Evolutionary conservation across 1,140 invertebrate genomes (phyloP).

Genomic region (Polyergus mexicanus): DNA sequence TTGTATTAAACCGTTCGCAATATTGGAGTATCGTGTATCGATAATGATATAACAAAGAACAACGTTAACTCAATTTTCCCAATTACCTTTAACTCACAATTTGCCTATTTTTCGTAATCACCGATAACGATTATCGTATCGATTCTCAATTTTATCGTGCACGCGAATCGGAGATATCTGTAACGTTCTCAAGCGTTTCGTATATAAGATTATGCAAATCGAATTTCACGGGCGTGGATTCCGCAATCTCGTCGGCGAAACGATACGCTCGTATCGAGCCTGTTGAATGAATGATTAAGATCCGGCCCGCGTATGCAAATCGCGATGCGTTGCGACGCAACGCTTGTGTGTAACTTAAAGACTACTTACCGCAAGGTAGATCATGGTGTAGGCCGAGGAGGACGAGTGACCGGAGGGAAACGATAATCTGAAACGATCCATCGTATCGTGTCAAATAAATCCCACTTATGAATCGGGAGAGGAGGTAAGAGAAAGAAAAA

Average conservation of each 20-base stretch:
- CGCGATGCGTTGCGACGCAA: neutral
- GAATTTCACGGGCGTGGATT: neutral
- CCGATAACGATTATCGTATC: neutral
- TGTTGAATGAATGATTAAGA: conserved; percentile 19
- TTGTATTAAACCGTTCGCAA: neutral
- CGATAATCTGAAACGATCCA: conserved; percentile 89
- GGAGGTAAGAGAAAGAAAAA: neutral
- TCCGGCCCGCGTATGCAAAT: conserved; percentile 29
- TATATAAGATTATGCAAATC: conserved; percentile 50
- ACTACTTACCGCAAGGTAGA: conserved; percentile 92
- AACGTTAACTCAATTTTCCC: conserved; percentile 1
- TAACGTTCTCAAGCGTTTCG: neutral
- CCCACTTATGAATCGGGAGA: conserved; percentile 68
- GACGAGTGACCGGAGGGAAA: conserved; percentile 95
- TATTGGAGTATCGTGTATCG: too few species aligned
- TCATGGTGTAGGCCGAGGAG: conserved; percentile 93
- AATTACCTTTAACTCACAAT: neutral
- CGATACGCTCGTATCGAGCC: neutral
- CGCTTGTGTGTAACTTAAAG: conserved; percentile 40
- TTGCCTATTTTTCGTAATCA: neutral
- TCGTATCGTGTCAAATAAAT: conserved; percentile 80
- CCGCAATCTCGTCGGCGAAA: neutral
- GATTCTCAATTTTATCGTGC: neutral
- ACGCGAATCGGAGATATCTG: neutral
- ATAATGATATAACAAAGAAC: too few species aligned